Conservation (phyloP, 1,140 invertebrate species). For the Bombus haemorrhoidalis region DNA sequence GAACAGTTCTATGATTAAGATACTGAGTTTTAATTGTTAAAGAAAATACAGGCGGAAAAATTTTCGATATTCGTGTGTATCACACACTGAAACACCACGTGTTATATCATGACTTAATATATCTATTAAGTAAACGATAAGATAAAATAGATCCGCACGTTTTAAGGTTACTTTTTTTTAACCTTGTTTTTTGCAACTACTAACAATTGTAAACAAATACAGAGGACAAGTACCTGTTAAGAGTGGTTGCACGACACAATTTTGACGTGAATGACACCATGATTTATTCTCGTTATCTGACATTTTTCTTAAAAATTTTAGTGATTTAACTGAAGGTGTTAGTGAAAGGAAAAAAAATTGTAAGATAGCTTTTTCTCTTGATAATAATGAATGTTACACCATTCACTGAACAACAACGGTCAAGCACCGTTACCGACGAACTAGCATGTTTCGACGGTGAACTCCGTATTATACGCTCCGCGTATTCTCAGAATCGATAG, state of each 20-base stretch:
- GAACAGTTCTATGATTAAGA: not conserved
- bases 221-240: constrained; percentile 86
- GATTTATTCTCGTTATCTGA: constrained; percentile 62
- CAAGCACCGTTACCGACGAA: constrained; percentile 48
- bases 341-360: not conserved
- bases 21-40: not conserved
- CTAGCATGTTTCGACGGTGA: constrained; percentile 55
- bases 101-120: constrained; percentile 24
- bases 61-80: not conserved
- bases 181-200: not conserved
- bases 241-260: constrained; percentile 91
- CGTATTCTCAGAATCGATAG: constrained; percentile 76
- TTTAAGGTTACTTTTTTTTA: constrained; percentile 39
- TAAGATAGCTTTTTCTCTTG: not conserved
- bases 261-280: constrained; percentile 85
- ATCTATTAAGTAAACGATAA: constrained; percentile 5
- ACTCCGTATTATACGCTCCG: constrained; percentile 82
- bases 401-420: constrained; percentile 22
- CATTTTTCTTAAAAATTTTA: constrained; percentile 41
- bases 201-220: not conserved
- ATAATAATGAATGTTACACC: not conserved
- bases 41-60: not conserved
- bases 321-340: not conserved
- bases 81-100: constrained; percentile 22
- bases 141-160: not conserved